Percentiles rank a stretch among this genome's conserved stretches.
phyloP scores from a whole-genome alignment of 1,140 invertebrate species.

The Pseudobourletiella spinata region DNA sequence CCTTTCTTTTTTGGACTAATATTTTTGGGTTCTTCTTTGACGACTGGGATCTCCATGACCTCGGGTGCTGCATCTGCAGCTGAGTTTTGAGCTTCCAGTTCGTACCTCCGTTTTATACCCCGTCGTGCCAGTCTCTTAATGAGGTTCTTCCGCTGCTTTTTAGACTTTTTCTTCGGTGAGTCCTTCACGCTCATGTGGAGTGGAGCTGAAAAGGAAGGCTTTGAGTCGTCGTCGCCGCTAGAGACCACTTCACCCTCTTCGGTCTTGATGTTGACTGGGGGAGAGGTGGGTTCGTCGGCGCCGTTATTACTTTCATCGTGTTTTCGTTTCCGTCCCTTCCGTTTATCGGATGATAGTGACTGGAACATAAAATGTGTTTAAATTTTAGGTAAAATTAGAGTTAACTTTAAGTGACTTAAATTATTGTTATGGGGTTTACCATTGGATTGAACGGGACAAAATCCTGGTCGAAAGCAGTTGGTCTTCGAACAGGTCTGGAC shows the following conservation, averaged over 20 bases:
- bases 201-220: too few species aligned
- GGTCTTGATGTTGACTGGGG: background rate
- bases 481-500: constrained; percentile 11
- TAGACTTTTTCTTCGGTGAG: background rate
- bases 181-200: background rate
- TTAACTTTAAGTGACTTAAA: background rate
- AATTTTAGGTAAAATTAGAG: too few species aligned
- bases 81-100: too few species aligned
- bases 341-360: background rate
- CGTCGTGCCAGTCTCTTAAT: background rate
- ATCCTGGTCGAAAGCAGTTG: constrained; percentile 1
- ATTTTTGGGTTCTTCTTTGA: background rate
- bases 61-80: background rate
- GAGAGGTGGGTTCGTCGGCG: background rate
- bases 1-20: background rate
- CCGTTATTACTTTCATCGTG: background rate
- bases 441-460: constrained; percentile 35
- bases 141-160: background rate
- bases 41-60: background rate
- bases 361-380: too few species aligned
- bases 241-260: background rate
- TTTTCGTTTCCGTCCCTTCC: background rate
- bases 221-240: background rate
- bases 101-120: background rate
- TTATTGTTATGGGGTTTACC: constrained; percentile 23